Evolutionary conservation across 2,113 vertebrate species (phyloP), one percentile per base, ranked within the genome.

Genomic region (Corythaeola cristata): DNA sequence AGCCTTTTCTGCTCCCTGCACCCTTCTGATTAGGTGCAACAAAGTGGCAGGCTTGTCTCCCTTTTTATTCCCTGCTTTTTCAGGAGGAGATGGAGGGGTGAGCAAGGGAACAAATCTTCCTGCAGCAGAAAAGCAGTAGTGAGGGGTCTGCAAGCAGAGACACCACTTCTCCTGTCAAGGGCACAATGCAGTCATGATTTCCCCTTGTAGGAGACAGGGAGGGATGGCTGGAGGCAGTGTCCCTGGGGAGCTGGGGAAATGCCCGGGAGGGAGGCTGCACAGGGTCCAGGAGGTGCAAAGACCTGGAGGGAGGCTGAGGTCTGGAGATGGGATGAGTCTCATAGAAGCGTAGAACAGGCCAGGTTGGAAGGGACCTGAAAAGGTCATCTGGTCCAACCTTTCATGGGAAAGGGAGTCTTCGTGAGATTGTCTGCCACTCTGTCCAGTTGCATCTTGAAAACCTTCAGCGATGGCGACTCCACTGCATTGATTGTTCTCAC

Each of bases 211-310:
- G 47, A 78, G 55, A 6, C 60, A 59, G 21, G 53, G n/a, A 73
- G 18, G 27, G 11, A 30, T 28, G 49, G 27, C 24, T 50, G 58
- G 45, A 80, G 23, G 30, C 33, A 64, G 13, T 26, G 27, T 63
- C 27, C 33, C 35, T 79, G 28, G 7, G 20, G n/a, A 55, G 53
- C 26, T 47, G 63, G 26, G 32, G 11, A 67, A 67, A 20, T 80
- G n/a, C 37, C 22, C 0, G 0, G 32, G n/a, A 41, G 3, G 12
- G 5, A 17, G 3, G 4, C 37, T 82, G 62, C 30, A 30, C 1
- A 17, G 39, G 13, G 15, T 2, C 30, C 69, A 69, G 67, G 26
- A 56, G 18, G 9, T 33, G 37, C 35, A 68, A 59, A 69, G 32
- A 77, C 17, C 28, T 59, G 55, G 50, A 71, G 28, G 13, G 50